Evolutionary conservation across 1,140 invertebrate genomes (phyloP), one percentile per base, ranked within the genome.

Genomic region (Caenorhabditis briggsae): DNA sequence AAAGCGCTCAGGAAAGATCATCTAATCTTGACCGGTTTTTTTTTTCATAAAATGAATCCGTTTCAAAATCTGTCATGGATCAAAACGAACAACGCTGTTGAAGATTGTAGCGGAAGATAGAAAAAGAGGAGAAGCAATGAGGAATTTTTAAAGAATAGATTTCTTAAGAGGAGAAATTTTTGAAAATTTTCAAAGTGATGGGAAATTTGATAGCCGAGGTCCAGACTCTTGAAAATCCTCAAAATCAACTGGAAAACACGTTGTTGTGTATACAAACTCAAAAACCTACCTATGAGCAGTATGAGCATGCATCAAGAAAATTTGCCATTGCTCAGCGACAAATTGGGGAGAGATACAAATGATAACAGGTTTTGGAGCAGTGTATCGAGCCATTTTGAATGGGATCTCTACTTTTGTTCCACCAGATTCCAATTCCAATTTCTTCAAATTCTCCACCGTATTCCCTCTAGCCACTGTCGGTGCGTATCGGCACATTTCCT

Each of bases 371-470:
- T 82, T 82, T 33, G 46, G 46, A 9, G 46, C 48, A 25, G 59
- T 33, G 53, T 56, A 82, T 56, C 46, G 53, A 53, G 53, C 82
- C 6, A 55, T 55, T 82, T 55, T 56, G 23, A 82, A 78, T n/a
- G 70, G 70, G 6, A 78, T 53, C 43, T 64, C 59, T 2, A 18
- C 8, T 11, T 33, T 33, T 9, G 59, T 64, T 9, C 59, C 59
- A 25, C 14, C 33, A 9, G 23, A 25, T 11, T 64, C 59, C 11
- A 64, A 20, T 18, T 64, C 23, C 18, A 25, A 33, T 33, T 64
- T 33, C 14, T 7, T 64, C 59, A 64, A 18, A 64, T 33, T 64
- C 20, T 25, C 20, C 2, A 64, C 8, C 8, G 5, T 64, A 23
- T 64, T 64, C 12, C 56, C 56, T 8, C 14, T 59, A 8, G 56